Evolutionary conservation across 2,888 invertebrate genomes (phyloP).

Genomic region (Lycocerus yunnanus): DNA sequence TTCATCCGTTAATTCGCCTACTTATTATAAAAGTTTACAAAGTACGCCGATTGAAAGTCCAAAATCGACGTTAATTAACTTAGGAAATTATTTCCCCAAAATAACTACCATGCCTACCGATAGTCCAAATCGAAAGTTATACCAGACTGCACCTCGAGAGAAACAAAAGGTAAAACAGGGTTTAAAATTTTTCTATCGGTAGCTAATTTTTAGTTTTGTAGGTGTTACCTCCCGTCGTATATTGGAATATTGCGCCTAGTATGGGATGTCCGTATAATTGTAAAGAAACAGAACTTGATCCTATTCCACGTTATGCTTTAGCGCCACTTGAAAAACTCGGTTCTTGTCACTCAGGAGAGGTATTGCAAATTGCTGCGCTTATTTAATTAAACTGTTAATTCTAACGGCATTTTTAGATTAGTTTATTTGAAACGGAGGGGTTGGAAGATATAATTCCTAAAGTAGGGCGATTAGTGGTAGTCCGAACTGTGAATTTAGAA

Average conservation of each 20-base stretch:
- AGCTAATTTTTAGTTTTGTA: constrained; percentile 43
- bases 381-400: constrained; percentile 37
- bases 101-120: constrained; percentile 51
- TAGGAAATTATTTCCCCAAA: constrained; percentile 53
- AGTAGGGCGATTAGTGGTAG: constrained; percentile 60
- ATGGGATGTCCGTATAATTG: constrained; percentile 65
- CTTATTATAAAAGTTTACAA: constrained; percentile 54
- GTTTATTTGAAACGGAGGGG: constrained; percentile 61
- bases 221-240: constrained; percentile 62
- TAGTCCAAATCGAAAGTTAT: constrained; percentile 59
- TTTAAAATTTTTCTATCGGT: background rate
- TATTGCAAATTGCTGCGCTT: constrained; percentile 42
- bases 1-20: constrained; percentile 41
- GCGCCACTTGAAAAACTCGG: constrained; percentile 63
- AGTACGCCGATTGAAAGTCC: constrained; percentile 51
- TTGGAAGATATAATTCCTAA: constrained; percentile 57
- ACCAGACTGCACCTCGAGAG: constrained; percentile 64
- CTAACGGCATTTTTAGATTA: constrained; percentile 54
- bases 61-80: constrained; percentile 53
- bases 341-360: constrained; percentile 63
- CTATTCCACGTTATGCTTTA: constrained; percentile 62
- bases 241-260: constrained; percentile 66
- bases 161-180: constrained; percentile 59
- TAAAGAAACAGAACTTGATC: constrained; percentile 61
- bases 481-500: constrained; percentile 58